Evolutionary conservation across 2,888 invertebrate genomes (phyloP).

Genomic region (Luffia ferchaultella): DNA sequence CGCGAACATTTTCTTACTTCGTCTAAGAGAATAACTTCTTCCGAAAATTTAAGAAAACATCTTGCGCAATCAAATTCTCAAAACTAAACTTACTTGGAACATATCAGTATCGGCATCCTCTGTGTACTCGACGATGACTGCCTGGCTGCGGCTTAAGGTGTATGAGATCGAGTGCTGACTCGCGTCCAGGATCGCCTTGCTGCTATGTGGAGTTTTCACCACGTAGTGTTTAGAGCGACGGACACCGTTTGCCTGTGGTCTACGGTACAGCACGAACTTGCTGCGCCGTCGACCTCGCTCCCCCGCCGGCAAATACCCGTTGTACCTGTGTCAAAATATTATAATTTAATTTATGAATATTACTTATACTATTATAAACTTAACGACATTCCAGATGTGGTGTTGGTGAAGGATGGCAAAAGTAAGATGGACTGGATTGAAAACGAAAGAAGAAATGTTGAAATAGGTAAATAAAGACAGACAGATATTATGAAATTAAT

Average conservation of each 20-base stretch:
- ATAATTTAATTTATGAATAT: slow-evolving; percentile 9
- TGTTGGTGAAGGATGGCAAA: no score
- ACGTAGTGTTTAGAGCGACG: slow-evolving; percentile 95
- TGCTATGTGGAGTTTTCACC: slow-evolving; percentile 94
- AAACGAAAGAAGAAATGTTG: no score
- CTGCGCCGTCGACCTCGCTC: slow-evolving; percentile 93
- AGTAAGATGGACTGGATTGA: no score
- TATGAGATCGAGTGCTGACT: slow-evolving; percentile 97
- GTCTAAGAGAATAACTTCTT: no score
- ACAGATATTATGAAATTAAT: no score
- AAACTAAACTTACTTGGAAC: slow-evolving; percentile 92
- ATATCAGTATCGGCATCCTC: slow-evolving; percentile 97
- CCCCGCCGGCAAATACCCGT: slow-evolving; percentile 92
- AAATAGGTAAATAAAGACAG: no score
- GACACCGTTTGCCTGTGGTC: slow-evolving; percentile 89
- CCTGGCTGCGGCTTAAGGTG: slow-evolving; percentile 94
- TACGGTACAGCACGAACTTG: slow-evolving; percentile 90
- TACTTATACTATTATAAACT: neutral
- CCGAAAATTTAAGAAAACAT: no score
- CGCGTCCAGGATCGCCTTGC: slow-evolving; percentile 93
- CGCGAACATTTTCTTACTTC: no score
- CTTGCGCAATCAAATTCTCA: no score
- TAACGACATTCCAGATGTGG: no score
- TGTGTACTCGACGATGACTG: slow-evolving; percentile 98
- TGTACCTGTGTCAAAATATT: slow-evolving; percentile 73